These are phyloP conservation scores for Astreopora myriophthalma DNA, from an alignment of 64 coral and sea anemone species.

Conservation along the genomic window DNA sequence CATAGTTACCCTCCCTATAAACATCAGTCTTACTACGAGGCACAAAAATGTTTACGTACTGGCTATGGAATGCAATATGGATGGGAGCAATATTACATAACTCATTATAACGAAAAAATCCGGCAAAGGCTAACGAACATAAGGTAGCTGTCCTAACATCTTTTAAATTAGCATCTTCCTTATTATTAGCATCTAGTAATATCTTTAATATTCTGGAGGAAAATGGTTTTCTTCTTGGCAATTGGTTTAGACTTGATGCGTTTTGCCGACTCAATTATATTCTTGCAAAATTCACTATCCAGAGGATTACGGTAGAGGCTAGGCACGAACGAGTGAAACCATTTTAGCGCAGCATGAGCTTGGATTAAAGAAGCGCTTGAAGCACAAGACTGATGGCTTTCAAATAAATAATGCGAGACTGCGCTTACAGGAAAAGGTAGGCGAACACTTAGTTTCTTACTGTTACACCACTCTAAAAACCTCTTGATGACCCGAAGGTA, in stretches of 20 bases:
- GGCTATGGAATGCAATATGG: slow-evolving; percentile 11
- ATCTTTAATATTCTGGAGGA: slow-evolving; percentile 35
- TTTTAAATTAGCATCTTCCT: not conserved
- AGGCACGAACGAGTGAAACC: slow-evolving; percentile 50
- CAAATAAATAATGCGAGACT: not conserved
- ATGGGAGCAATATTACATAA: not conserved
- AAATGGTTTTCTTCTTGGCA: slow-evolving; percentile 38
- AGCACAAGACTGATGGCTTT: not conserved
- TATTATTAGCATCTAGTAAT: slow-evolving; percentile 50
- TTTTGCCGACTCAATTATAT: slow-evolving; percentile 44
- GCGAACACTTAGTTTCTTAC: not conserved
- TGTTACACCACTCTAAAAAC: slow-evolving; percentile 27
- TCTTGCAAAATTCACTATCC: slow-evolving; percentile 53
- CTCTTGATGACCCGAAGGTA: slow-evolving; percentile 2
- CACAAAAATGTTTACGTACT: slow-evolving; percentile 36
- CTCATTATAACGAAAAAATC: slow-evolving; percentile 50
- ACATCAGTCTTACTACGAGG: slow-evolving; percentile 53
- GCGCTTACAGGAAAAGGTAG: not conserved
- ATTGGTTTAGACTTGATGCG: slow-evolving; percentile 8
- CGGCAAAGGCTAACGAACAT: slow-evolving; percentile 56
- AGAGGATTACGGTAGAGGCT: slow-evolving; percentile 48
- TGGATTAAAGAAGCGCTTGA: not conserved
- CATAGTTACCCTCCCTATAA: slow-evolving; percentile 58
- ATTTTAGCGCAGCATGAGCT: slow-evolving; percentile 43
- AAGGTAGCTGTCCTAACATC: slow-evolving; percentile 57